Evolutionary conservation across 2,113 vertebrate species (phyloP), one percentile per base, ranked within the genome.

Genomic region (Phylloscopus trochiloides): DNA sequence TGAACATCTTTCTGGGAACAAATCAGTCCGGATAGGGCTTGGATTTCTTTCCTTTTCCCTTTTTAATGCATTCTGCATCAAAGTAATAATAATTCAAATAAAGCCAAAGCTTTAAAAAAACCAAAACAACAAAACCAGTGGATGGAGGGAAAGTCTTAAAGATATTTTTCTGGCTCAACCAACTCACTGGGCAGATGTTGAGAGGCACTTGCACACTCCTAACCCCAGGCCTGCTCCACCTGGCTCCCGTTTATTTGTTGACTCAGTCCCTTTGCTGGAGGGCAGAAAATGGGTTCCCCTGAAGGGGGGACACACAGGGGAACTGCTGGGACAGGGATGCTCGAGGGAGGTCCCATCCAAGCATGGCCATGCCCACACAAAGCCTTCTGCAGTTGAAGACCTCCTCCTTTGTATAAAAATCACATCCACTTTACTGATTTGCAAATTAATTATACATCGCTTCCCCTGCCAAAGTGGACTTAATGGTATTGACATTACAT

Each of bases 1-100:
- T 96, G 82, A 96, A 95, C 83, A 92, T 91, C 88, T 94, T 96
- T 95, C 87, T 94, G 81, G 68, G 90, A 97, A 95, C 83, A 93
- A 96, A 94, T 92, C 95, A 89, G 92, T 91, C 62, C 13, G 1
- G 74, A 93, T 89, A 94, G 67, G 61, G 63, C n/a, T 92, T 73
- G 47, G 43, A 25, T 66, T 45, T 77, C 74, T 87, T 54, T 66
- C 18, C 20, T 78, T 90, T 38, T 36, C 18, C 38, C 94, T 95
- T 95, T 92, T 77, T 79, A 93, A 77, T 63, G 68, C 7, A 5
- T 81, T 90, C 67, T 59, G 67, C 83, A 88, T 79, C 85, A 85
- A 94, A 96, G 86, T 86, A 92, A 66, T 48, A 89, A 89, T 43
- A 93, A 93, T 80, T 76, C 31, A 31, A 14, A 45, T 11, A 43